phyloP scores from a whole-genome alignment of 2,113 vertebrate genomes.

The Lucifuga dentata region DNA sequence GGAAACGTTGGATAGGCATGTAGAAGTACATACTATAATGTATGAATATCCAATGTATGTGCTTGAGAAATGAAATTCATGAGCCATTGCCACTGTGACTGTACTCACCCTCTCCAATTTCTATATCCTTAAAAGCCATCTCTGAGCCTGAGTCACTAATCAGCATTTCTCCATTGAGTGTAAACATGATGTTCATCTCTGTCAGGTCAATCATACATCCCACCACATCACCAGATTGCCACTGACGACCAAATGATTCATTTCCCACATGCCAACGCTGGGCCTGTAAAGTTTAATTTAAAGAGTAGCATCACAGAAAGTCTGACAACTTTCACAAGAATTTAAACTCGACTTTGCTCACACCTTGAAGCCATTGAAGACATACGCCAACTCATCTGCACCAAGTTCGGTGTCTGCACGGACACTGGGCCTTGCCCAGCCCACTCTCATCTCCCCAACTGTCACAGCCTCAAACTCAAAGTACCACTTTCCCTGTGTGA shows the following conservation, averaged over 20 bases:
- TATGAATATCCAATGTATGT: neutral
- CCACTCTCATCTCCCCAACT: constrained; percentile 93
- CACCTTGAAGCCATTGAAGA: constrained; percentile 93
- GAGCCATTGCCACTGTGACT: too few relatives aligned
- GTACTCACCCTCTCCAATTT: constrained; percentile 82
- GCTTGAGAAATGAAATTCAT: neutral
- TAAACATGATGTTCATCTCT: constrained; percentile 93
- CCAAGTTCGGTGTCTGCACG: constrained; percentile 89
- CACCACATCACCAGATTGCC: constrained; percentile 91
- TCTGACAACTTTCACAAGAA: constrained; percentile 2
- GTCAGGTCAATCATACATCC: constrained; percentile 93
- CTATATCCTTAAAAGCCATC: constrained; percentile 86
- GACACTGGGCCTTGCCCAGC: constrained; percentile 90
- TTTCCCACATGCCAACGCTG: constrained; percentile 94
- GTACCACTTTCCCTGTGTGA: constrained; percentile 93
- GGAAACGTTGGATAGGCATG: constrained; percentile 8
- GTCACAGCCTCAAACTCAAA: constrained; percentile 94
- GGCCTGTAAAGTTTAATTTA: constrained; percentile 76
- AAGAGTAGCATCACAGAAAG: neutral
- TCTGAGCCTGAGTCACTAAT: constrained; percentile 95
- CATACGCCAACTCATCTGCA: constrained; percentile 89
- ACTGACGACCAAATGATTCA: constrained; percentile 90
- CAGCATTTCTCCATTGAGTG: constrained; percentile 92
- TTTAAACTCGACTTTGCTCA: constrained; percentile 10
- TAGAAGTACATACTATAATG: neutral